Base-by-base conservation (phyloP, 2,797 vertebrate genomes). In the Semaprochilodus insignis region DNA sequence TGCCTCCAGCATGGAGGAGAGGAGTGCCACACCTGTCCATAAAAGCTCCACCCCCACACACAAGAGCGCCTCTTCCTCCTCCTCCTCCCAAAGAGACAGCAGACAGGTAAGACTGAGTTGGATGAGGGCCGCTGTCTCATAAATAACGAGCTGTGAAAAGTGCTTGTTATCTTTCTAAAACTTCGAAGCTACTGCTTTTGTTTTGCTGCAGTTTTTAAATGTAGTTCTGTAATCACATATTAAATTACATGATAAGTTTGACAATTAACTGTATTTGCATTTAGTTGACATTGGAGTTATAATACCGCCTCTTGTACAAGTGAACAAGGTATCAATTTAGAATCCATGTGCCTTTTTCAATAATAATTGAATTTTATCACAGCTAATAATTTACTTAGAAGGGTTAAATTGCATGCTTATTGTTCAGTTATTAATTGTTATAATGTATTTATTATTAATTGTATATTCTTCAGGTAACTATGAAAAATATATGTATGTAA, bases 1-100 rank as follows among this genome's bases (percentile, higher is more conserved):
- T 89, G 92, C 96, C 84, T 93, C 97, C 96, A 99, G 96, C 94
- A 94, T 97, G 15, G 98, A 99, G 89, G 98, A 99, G 88, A 97
- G 96, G 91, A 55, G 71, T 85, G 74, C 94, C 86, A 96, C 95
- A 69, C 96, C 96, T 81, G 93, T 94, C 90, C 96, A 96, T 92
- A 99, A 96, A 92, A 86, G 88, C 52, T 93, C 96, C 87, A 98
- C 97, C n/a, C 97, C 97, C 1, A 96, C 97, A 78, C 98, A 99
- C 83, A 97, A 97, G 96, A 99, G 97, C 92, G 95, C 94, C 90
- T 99, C 97, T 23, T 97, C 96, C 25, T 98, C 97, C 1, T 95
- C 95, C 0, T 97, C 97, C 0, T 98, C 97, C 83, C 98, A 99
- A 89, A 96, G 97, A 65, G 98, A 99, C 87, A 97, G 96, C 90